Percentiles rank a stretch among this genome's conserved stretches.
Evolutionary conservation across 2,888 invertebrate genomes (phyloP).

Genomic region (Tinea semifulvella): DNA sequence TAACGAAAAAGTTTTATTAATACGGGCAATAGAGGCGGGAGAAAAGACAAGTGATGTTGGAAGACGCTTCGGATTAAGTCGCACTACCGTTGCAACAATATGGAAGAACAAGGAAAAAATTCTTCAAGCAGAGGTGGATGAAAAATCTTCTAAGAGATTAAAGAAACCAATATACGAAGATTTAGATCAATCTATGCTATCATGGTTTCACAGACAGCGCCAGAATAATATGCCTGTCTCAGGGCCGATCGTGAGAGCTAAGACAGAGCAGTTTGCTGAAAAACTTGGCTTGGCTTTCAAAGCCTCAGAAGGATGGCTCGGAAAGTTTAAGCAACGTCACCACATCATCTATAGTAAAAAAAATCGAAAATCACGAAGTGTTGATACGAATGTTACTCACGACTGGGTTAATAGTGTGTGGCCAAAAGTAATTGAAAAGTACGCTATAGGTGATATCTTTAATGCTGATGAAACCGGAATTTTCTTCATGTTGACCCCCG

Average conservation of each 20-base stretch:
- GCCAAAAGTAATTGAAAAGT: constrained; percentile 22
- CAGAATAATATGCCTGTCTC: constrained; percentile 25
- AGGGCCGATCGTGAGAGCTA: constrained; percentile 22
- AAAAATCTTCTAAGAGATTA: constrained; percentile 25
- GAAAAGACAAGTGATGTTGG: neutral
- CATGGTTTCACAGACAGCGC: constrained; percentile 25
- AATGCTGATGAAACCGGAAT: constrained; percentile 27
- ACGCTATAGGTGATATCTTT: constrained; percentile 23
- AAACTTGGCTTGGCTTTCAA: constrained; percentile 25
- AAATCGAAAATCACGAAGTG: neutral
- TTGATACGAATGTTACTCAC: neutral
- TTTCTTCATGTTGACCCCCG: constrained; percentile 26
- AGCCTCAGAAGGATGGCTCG: constrained; percentile 27
- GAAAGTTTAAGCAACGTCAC: constrained; percentile 23
- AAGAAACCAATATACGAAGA: constrained; percentile 25
- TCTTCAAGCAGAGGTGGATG: constrained; percentile 23
- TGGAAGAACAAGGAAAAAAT: constrained; percentile 24
- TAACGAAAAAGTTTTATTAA: constrained; percentile 20
- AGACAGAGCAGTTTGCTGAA: constrained; percentile 22
- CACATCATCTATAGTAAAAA: constrained; percentile 15
- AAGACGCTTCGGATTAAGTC: constrained; percentile 18
- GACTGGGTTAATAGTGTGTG: constrained; percentile 24
- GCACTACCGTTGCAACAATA: constrained; percentile 18
- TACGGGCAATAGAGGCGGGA: constrained; percentile 20
- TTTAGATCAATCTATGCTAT: constrained; percentile 24